Evolutionary conservation across 2,797 vertebrate species (phyloP), one percentile per base, ranked within the genome.

Genomic region (Bufotes viridis): DNA sequence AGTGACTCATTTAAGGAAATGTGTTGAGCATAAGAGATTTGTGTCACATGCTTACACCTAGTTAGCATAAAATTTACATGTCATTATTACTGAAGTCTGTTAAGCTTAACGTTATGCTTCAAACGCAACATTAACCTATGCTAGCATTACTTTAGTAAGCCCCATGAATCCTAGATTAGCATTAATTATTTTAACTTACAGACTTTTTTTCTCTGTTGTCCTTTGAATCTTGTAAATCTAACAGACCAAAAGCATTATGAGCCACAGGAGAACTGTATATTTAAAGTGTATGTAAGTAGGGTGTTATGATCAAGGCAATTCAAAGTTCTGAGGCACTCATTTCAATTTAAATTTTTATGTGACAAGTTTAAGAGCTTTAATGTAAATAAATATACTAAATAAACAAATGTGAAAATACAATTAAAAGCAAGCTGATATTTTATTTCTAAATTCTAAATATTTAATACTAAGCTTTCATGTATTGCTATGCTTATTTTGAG

Each of bases 81-180:
- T 76, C 70, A 75, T 87, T 82, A 82, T 82, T 61, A 55, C 11
- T 53, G 60, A 87, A 87, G 79, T 75, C 80, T 76, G 67, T 76
- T 75, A 82, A 82, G 86, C 80, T 87, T 87, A 76, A 42, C 42
- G 80, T 87, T 82, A 78, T 87, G 63, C 79, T 87, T 87, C 76
- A 87, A 87, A 87, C 20, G 86, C 81, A 87, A 82, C 80, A 87
- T 87, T 87, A 87, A 87, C 79, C 86, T 76, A 87, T 74, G 67
- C 58, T 75, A 75, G 79, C 79, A 82, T 87, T 87, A 82, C 80
- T 78, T 82, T 78, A 81, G 65, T 87, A 87, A 87, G 85, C 85
- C 81, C 78, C 42, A 78, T 87, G 85, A 87, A 87, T 87, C 85
- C 85, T 60, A 81, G 85, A 81, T 87, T 87, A 87, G 85, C 85